A percentile compares a stretch with the other conserved stretches of the same genome.
Evolutionary conservation across 2,797 vertebrate genomes (phyloP).

Genomic region (Gouania willdenowi): DNA sequence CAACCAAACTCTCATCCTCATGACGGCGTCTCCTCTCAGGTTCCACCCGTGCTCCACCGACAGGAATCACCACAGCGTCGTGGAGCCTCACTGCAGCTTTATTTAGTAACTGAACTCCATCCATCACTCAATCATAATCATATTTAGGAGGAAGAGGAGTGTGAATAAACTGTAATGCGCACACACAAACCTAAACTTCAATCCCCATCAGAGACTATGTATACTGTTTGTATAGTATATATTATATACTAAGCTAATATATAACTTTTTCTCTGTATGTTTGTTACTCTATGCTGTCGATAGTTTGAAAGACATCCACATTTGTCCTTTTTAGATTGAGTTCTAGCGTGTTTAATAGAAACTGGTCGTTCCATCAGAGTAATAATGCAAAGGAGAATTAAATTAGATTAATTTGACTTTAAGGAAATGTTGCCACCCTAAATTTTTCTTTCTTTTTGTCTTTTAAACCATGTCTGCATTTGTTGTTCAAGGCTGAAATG

Average conservation of each 20-base stretch:
- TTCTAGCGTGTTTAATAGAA: slow-evolving; percentile 25
- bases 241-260: slow-evolving; percentile 74
- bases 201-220: slow-evolving; percentile 63
- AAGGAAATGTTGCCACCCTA: too few species aligned
- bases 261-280: slow-evolving; percentile 56
- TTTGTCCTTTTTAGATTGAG: slow-evolving; percentile 12
- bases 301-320: slow-evolving; percentile 29
- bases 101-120: too few species aligned
- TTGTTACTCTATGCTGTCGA: slow-evolving; percentile 61
- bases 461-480: too few species aligned
- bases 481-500: too few species aligned
- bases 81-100: not conserved
- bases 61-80: too few species aligned
- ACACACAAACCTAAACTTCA: slow-evolving; percentile 14
- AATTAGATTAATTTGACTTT: too few species aligned
- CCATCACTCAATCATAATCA: too few species aligned
- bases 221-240: slow-evolving; percentile 77
- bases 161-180: slow-evolving; percentile 10
- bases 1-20: slow-evolving; percentile 12
- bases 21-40: slow-evolving; percentile 7
- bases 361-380: too few species aligned
- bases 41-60: too few species aligned
- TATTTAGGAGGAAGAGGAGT: slow-evolving; percentile 9
- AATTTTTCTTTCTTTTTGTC: too few species aligned
- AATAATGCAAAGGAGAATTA: too few species aligned